These are phyloP conservation scores for Anolis sagrei DNA, from an alignment of 2,113 vertebrate genomes.

Conservation along the genomic window DNA sequence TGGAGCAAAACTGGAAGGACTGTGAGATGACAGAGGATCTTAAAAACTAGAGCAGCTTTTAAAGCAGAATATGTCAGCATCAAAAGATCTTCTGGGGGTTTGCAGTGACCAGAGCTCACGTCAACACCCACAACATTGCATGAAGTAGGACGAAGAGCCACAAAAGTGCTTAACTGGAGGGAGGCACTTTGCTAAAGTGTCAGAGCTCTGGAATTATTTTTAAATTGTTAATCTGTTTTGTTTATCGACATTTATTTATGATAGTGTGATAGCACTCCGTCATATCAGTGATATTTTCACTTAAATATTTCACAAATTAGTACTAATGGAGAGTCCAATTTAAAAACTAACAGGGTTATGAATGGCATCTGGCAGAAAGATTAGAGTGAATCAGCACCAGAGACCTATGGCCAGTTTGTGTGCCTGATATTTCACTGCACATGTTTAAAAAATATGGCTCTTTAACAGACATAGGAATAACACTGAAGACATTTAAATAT, in stretches of 20 bases:
- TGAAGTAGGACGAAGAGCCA: too few species aligned
- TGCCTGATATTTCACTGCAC: neutral
- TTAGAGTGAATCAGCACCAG: neutral
- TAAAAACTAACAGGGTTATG: neutral
- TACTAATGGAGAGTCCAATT: neutral
- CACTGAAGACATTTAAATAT: neutral
- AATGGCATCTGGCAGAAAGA: neutral
- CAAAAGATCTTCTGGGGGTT: too few species aligned
- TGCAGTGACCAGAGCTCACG: too few species aligned
- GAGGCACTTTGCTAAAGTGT: too few species aligned
- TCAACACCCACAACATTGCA: too few species aligned
- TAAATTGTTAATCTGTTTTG: too few species aligned
- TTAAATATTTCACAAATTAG: neutral
- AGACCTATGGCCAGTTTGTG: neutral
- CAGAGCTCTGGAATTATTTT: too few species aligned
- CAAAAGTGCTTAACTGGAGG: too few species aligned
- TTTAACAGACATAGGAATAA: neutral
- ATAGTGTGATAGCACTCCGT: neutral
- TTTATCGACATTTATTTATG: neutral
- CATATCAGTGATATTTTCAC: neutral
- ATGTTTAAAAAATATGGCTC: neutral
- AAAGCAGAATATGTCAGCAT: too few species aligned
- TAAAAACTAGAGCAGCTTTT: too few species aligned
- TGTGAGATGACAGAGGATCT: too few species aligned
- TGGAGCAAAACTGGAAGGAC: neutral